Evolutionary conservation across 2,888 invertebrate species (phyloP), one percentile per base, ranked within the genome.

Genomic region (Scelioninae gen. 1): DNA sequence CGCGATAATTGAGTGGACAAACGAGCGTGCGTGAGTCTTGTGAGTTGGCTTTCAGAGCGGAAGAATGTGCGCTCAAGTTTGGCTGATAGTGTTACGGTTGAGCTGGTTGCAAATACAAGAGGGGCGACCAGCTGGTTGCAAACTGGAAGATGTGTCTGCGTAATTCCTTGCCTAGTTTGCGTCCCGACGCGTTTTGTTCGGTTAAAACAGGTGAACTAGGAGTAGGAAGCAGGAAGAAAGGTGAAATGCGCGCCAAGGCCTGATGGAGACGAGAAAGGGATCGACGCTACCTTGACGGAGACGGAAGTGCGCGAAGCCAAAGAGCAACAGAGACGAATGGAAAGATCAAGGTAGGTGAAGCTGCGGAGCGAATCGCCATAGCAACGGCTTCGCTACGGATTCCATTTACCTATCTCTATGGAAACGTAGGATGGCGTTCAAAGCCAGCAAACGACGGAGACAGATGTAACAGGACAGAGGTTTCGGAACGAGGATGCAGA

Each of bases 331-430:
- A 80, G 80, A 80, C 65, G 60, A 62, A 80, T 55, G 51, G 69
- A 55, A 62, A 69, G 75, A 75, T 74, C 58, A 74, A 76, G 81
- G 83, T 83, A 86, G 85, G 85, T 82, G 85, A 86, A 83, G 82
- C 85, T 83, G 87, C 87, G 88, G 89, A 91, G 90, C 87, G 87
- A 89, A 90, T 91, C 88, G 86, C 91, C 90, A 91, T 91, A 90
- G 91, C 91, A 90, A 91, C 91, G 89, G 91, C 91, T 91, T 91
- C 90, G 88, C 89, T 89, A 90, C 91, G 91, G 91, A 91, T 91
- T 91, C 91, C 91, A 91, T 91, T 91, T 91, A 91, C 91, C 91
- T 91, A 91, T 91, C 89, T 89, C 91, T 91, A 91, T 91, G 91
- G 91, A 91, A 91, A 91, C 91, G 90, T 89, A 89, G 89, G 90